phyloP scores from a whole-genome alignment of 2,797 vertebrate species.

The Morelia viridis region DNA sequence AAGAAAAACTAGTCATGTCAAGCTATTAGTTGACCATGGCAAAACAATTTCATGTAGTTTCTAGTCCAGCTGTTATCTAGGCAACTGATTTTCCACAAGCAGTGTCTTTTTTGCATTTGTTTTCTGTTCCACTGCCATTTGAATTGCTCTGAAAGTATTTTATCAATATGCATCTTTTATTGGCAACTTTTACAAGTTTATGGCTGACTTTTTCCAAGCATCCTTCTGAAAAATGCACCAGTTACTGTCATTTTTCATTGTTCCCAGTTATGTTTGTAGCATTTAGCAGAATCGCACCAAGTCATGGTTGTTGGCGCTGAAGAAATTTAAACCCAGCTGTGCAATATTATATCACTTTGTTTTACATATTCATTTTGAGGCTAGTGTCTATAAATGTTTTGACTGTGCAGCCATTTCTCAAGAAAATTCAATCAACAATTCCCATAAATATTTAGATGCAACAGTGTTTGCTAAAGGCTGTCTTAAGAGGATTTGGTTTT shows the following conservation, averaged over 20 bases:
- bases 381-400: background rate
- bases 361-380: background rate
- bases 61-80: background rate
- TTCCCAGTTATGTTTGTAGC: background rate
- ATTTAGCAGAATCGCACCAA: background rate
- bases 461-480: background rate
- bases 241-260: background rate
- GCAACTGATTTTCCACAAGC: background rate
- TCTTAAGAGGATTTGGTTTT: background rate
- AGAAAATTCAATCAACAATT: background rate
- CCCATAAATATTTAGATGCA: background rate
- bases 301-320: background rate
- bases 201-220: slow-evolving; percentile 5
- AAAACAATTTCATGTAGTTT: background rate
- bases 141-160: background rate
- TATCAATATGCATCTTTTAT: slow-evolving; percentile 2
- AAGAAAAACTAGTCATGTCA: background rate
- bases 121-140: slow-evolving; percentile 1
- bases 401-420: background rate
- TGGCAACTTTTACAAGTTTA: slow-evolving; percentile 9
- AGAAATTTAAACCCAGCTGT: background rate
- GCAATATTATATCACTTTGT: background rate
- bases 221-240: background rate
- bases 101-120: background rate
- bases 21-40: background rate